These are phyloP conservation scores for Terrapene triunguis DNA, from an alignment of 2,113 vertebrate genomes.

Conservation along the genomic window DNA sequence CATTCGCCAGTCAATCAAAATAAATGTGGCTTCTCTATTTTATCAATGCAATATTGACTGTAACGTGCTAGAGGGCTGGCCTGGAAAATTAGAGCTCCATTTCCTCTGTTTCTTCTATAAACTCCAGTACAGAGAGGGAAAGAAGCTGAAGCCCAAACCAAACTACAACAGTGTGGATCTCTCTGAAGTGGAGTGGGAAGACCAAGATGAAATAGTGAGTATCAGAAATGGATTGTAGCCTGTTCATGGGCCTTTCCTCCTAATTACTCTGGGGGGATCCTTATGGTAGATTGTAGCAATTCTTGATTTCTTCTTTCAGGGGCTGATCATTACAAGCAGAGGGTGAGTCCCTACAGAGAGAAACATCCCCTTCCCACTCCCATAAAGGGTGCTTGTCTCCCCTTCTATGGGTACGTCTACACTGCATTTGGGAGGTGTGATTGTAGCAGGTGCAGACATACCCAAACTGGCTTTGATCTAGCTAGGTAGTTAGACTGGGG, in stretches of 20 bases:
- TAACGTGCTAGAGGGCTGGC: background rate
- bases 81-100: background rate
- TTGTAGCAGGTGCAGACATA: background rate
- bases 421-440: background rate
- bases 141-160: slow-evolving; percentile 92
- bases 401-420: background rate
- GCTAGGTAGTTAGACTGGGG: background rate
- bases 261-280: background rate
- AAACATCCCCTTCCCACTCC: background rate
- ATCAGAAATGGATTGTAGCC: background rate
- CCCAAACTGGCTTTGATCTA: background rate
- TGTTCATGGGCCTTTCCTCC: background rate
- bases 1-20: background rate
- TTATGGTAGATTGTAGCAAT: background rate
- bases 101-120: background rate
- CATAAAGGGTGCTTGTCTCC: background rate
- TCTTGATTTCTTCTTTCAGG: background rate
- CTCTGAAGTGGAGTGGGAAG: slow-evolving; percentile 95
- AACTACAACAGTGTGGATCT: slow-evolving; percentile 98
- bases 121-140: slow-evolving; percentile 92
- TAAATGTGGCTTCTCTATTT: accelerated
- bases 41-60: background rate
- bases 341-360: background rate
- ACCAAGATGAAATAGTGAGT: slow-evolving; percentile 89
- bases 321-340: background rate